Evolutionary conservation across 1,140 invertebrate species (phyloP), one percentile per base, ranked within the genome.

Genomic region (Listronotus oregonensis): DNA sequence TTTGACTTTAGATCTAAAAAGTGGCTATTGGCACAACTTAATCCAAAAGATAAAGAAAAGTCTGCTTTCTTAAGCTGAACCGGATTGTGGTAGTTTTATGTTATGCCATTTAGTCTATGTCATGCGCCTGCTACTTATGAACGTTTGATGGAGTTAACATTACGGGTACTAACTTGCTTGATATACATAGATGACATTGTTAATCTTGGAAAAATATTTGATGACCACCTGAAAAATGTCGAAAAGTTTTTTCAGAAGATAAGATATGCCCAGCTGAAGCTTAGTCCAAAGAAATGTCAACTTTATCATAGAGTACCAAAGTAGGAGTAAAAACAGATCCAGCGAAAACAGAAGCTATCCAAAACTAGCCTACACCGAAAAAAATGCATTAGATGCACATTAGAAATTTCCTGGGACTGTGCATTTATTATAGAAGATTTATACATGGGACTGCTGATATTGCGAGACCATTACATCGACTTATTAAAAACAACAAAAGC

Each of bases 61-160:
- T 75, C 72, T 32, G 73, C 74, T 0, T 75, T 75, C 59, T 47
- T 66, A 6, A 62, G 50, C 11, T 58, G 63, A 31, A 47, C 42
- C 47, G 70, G 70, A 7, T 51, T 74, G 12, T 79, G 70, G 62
- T 69, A 74, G 60, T 77, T 71, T 51, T 73, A 50, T 8, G 49
- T 70, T 0, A 78, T 81, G 72, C 74, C 79, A 9, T 80, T 80
- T 71, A 78, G n/a, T 12, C 60, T 81, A 78, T 69, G n/a, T n/a
- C n/a, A 27, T 27, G 21, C 21, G 31, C 59, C 67, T 1, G 65
- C 69, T 7, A 73, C 67, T 2, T 74, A 73, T 42, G 63, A 73
- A 54, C 34, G 66, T 40, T 18, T 73, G n/a, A 72, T 70, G 62
- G 67, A 73, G 44, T 43, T 17, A 0, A 63, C 73, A 14, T 49